Evolutionary conservation across 2,113 vertebrate species (phyloP).

Genomic region (Brachypodius melanocephalos): DNA sequence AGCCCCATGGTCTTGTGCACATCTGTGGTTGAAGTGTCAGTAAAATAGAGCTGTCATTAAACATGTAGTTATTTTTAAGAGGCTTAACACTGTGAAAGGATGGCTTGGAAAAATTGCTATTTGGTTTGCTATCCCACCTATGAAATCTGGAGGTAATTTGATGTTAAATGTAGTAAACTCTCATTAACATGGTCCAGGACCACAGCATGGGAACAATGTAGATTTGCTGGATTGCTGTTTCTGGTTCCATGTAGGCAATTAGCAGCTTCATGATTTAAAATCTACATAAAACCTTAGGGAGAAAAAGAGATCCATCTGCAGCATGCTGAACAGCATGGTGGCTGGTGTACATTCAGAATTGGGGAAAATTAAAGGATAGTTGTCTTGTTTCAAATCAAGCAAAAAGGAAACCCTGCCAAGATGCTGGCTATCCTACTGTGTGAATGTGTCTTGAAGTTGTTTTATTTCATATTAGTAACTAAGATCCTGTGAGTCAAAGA

Average conservation of each 20-base stretch:
- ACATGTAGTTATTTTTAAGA: background rate
- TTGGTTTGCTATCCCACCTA: background rate
- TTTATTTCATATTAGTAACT: background rate
- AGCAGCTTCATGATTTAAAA: background rate
- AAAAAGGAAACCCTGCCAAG: background rate
- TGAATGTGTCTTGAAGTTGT: background rate
- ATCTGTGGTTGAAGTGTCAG: background rate
- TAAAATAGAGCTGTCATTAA: background rate
- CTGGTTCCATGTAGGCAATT: background rate
- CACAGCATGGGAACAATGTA: background rate
- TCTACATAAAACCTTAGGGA: background rate
- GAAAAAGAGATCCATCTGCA: background rate
- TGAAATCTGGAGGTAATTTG: background rate
- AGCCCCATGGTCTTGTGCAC: accelerated
- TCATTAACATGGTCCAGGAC: background rate
- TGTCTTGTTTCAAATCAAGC: slow-evolving; percentile 17
- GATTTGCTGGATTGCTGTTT: background rate
- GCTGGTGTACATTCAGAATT: background rate
- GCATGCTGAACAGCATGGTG: background rate
- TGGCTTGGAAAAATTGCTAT: background rate
- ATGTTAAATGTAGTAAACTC: background rate
- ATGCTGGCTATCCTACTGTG: background rate
- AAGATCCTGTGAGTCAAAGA: background rate
- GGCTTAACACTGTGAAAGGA: background rate
- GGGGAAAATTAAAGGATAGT: background rate